phyloP scores from a whole-genome alignment of 1,140 invertebrate species.

The Calephelis virginiensis region DNA sequence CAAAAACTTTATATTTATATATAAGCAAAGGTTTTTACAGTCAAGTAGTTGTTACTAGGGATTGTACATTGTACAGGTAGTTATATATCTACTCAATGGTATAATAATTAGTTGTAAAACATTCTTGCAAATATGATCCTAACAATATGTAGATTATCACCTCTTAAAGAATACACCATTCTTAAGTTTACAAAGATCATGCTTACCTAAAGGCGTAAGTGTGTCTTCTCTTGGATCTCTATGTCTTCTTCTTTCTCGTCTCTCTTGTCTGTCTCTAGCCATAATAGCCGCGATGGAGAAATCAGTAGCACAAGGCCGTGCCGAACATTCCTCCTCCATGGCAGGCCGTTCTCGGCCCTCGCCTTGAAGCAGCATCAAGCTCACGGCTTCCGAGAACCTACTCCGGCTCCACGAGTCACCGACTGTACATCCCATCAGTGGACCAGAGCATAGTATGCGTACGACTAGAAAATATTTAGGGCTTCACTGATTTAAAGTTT shows the following conservation, averaged over 20 bases:
- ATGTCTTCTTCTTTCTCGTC: conserved; percentile 63
- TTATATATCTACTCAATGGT: too few relatives aligned
- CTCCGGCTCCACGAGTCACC: conserved; percentile 61
- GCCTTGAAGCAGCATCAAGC: conserved; percentile 75
- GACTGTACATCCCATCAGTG: conserved; percentile 71
- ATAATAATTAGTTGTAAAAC: too few relatives aligned
- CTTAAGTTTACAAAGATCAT: background rate
- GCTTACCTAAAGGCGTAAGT: conserved; percentile 65
- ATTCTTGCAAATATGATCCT: too few relatives aligned
- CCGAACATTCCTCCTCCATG: conserved; percentile 81
- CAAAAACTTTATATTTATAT: too few relatives aligned
- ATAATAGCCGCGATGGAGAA: conserved; percentile 94
- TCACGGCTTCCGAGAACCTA: conserved; percentile 49
- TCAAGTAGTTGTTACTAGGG: too few relatives aligned
- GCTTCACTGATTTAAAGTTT: conserved; percentile 26
- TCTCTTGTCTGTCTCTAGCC: conserved; percentile 82
- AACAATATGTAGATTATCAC: too few relatives aligned
- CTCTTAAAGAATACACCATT: background rate
- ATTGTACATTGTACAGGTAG: too few relatives aligned
- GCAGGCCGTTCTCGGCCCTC: conserved; percentile 61
- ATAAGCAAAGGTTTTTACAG: too few relatives aligned
- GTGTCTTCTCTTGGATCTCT: conserved; percentile 73
- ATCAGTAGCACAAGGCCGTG: conserved; percentile 87
- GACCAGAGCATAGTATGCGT: conserved; percentile 53
- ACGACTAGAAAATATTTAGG: conserved; percentile 19